Conservation (phyloP, 2,797 vertebrate species). For the Avahi laniger region DNA sequence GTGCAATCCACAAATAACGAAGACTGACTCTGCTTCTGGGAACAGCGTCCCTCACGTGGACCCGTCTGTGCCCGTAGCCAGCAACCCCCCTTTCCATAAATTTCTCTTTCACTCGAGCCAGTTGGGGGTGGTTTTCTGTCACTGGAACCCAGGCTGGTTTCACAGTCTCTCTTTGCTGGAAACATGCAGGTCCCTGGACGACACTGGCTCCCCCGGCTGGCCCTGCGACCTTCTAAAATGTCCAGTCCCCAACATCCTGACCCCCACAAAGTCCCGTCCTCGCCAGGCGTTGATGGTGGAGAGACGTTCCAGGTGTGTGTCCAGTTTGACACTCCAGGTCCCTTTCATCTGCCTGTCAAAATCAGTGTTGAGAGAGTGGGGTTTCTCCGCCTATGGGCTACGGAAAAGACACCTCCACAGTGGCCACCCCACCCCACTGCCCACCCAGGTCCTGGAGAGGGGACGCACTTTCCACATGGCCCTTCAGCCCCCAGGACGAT, state of each 20-base stretch:
- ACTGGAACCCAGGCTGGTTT: not conserved
- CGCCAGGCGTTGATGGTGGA: too few relatives aligned
- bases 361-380: not conserved
- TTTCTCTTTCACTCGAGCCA: not conserved
- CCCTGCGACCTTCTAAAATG: not conserved
- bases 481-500: not conserved
- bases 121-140: not conserved
- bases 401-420: not conserved
- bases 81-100: not conserved
- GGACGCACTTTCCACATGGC: too few relatives aligned
- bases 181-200: not conserved
- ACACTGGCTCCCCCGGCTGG: not conserved
- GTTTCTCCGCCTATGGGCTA: not conserved
- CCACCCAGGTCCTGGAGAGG: rapidly evolving
- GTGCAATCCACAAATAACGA: not conserved
- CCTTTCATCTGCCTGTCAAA: not conserved
- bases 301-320: not conserved
- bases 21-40: not conserved
- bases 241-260: not conserved
- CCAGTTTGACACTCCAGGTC: not conserved
- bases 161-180: not conserved
- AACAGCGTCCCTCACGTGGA: too few relatives aligned
- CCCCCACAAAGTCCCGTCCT: not conserved
- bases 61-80: not conserved
- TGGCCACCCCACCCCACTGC: not conserved